phyloP scores from a whole-genome alignment of 2,797 vertebrate genomes.

The Carcharodon carcharias region DNA sequence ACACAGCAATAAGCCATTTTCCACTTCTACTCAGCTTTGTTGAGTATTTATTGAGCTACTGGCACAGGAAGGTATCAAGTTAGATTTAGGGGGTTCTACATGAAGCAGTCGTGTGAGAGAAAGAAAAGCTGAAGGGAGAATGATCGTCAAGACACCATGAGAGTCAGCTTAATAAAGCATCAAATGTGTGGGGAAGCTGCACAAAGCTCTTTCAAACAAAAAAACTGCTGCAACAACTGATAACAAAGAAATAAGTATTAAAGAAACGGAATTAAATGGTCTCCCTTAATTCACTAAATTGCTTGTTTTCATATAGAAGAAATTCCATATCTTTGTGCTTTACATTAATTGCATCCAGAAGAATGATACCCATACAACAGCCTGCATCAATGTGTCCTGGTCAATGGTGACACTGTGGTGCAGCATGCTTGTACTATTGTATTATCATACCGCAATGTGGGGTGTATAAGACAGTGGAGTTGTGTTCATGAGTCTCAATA shows the following conservation, averaged over 20 bases:
- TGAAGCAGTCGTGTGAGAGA: too few relatives aligned
- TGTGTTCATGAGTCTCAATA: too few relatives aligned
- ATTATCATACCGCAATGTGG: too few relatives aligned
- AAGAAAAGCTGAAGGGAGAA: not conserved
- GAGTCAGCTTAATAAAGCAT: not conserved
- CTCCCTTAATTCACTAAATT: not conserved
- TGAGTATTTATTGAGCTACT: too few relatives aligned
- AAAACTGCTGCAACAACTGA: not conserved
- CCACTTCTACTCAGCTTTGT: not conserved
- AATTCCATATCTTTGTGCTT: not conserved
- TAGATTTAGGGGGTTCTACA: not conserved
- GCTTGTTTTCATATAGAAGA: not conserved
- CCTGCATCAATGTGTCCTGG: too few relatives aligned
- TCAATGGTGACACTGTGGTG: too few relatives aligned
- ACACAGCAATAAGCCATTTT: not conserved
- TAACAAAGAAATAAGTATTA: not conserved
- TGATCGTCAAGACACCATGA: not conserved
- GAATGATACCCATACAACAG: too few relatives aligned
- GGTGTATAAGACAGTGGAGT: too few relatives aligned
- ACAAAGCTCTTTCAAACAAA: not conserved
- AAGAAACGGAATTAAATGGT: not conserved
- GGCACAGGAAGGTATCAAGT: not conserved
- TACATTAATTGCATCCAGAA: too few relatives aligned
- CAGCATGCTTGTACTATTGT: too few relatives aligned
- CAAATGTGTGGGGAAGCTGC: not conserved